Evolutionary conservation across 2,888 invertebrate species (phyloP).

Genomic region (Gastrophysa polygoni): DNA sequence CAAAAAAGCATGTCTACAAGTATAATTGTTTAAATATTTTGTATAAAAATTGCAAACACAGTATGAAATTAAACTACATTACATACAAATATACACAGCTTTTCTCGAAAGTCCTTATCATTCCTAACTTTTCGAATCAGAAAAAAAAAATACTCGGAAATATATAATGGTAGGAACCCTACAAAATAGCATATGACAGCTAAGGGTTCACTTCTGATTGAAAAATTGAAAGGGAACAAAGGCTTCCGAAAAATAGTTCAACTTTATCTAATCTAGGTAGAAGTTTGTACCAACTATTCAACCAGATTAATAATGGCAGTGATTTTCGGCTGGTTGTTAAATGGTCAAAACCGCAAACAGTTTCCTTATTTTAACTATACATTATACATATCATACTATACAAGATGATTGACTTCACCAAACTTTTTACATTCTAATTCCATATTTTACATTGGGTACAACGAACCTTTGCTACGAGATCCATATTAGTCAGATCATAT

Average conservation of each 20-base stretch:
- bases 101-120: neutral
- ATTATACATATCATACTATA: slow-evolving; percentile 54
- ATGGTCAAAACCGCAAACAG: slow-evolving; percentile 45
- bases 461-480: slow-evolving; percentile 45
- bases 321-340: slow-evolving; percentile 53
- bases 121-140: neutral
- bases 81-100: slow-evolving; percentile 32
- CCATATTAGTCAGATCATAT: slow-evolving; percentile 32
- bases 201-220: neutral
- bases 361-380: slow-evolving; percentile 49
- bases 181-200: neutral
- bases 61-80: slow-evolving; percentile 43
- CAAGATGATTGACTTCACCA: slow-evolving; percentile 54
- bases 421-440: slow-evolving; percentile 43
- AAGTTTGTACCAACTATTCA: slow-evolving; percentile 47
- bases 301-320: slow-evolving; percentile 52
- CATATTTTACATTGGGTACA: slow-evolving; percentile 39
- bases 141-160: neutral
- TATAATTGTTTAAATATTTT: slow-evolving; percentile 22
- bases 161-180: neutral
- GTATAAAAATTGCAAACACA: slow-evolving; percentile 50
- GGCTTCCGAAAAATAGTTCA: neutral
- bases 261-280: slow-evolving; percentile 41
- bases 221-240: neutral
- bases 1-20: slow-evolving; percentile 27